Evolutionary conservation across 1,140 invertebrate genomes (phyloP).

Genomic region (Linepithema humile): DNA sequence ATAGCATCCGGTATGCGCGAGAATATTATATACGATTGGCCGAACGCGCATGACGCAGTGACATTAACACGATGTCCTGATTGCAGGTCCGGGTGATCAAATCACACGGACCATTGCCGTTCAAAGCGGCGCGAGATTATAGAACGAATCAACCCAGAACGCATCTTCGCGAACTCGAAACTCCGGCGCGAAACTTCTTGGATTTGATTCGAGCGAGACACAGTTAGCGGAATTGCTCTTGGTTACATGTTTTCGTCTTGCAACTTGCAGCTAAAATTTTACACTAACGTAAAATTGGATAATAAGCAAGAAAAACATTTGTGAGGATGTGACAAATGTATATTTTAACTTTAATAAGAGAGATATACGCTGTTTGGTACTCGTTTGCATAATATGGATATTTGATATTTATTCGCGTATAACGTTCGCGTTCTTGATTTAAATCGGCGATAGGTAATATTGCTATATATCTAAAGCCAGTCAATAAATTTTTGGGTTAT

Average conservation of each 20-base stretch:
- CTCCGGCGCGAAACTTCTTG: constrained; percentile 21
- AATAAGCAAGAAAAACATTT: neutral
- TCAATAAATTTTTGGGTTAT: too few relatives aligned
- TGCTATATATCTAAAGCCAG: too few relatives aligned
- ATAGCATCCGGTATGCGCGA: constrained; percentile 50
- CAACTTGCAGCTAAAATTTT: neutral
- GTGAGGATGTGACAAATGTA: neutral
- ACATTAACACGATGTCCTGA: constrained; percentile 46
- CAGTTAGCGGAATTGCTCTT: neutral
- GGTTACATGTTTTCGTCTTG: neutral
- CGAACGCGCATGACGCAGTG: neutral
- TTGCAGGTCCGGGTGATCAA: constrained; percentile 18
- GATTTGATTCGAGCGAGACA: constrained; percentile 20
- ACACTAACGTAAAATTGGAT: neutral
- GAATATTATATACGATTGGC: constrained; percentile 43
- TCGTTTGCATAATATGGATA: too few relatives aligned
- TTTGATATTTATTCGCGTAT: too few relatives aligned
- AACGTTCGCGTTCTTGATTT: too few relatives aligned
- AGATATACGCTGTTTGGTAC: too few relatives aligned
- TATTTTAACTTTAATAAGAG: neutral
- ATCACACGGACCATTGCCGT: constrained; percentile 29
- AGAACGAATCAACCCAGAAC: constrained; percentile 23
- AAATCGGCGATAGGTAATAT: too few relatives aligned
- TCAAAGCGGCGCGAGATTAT: constrained; percentile 21
- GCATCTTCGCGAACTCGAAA: constrained; percentile 17